Evolutionary conservation across 2,797 vertebrate species (phyloP).

Genomic region (Perodicticus potto): DNA sequence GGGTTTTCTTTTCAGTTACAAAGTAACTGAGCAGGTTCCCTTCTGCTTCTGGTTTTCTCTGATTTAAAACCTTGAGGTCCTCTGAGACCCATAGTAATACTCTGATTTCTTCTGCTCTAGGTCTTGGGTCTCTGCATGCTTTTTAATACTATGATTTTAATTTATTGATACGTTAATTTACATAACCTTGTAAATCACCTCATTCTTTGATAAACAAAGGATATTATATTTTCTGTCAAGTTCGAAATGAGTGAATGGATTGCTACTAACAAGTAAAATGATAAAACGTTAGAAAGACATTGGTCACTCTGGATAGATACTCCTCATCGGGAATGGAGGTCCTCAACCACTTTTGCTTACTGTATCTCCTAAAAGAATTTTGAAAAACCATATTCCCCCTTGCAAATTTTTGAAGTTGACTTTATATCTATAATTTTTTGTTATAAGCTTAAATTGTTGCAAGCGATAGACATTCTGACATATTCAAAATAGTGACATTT

Average conservation of each 20-base stretch:
- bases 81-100: neutral
- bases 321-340: neutral
- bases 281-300: neutral
- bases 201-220: neutral
- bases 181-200: constrained; percentile 4
- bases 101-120: neutral
- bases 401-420: neutral
- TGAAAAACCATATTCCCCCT: neutral
- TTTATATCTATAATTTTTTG: constrained; percentile 8
- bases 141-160: neutral
- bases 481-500: neutral
- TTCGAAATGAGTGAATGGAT: neutral
- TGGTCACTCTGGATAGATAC: neutral
- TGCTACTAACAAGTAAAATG: neutral
- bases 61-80: neutral
- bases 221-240: neutral
- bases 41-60: neutral
- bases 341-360: neutral
- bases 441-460: constrained; percentile 11
- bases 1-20: neutral
- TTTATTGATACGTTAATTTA: constrained; percentile 16
- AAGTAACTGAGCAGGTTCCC: neutral
- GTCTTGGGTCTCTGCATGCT: neutral
- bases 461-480: neutral
- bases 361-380: neutral